Conservation (phyloP, 2,113 vertebrate genomes). For the Brachypodius melanocephalos region DNA sequence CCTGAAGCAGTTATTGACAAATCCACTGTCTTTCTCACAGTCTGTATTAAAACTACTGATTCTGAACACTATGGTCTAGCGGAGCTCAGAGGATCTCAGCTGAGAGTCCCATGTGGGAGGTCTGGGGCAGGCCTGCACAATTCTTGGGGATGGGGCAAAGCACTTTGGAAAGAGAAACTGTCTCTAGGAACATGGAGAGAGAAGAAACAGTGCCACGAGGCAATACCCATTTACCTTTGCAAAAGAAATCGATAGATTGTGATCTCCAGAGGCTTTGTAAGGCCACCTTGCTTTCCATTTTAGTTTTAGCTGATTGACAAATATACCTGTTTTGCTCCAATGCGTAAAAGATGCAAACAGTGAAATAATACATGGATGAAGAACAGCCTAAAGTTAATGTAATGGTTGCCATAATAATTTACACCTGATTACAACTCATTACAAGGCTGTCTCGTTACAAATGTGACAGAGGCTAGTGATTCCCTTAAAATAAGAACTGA, state of each 20-base stretch:
- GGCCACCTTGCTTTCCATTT: background rate
- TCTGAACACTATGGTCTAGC: background rate
- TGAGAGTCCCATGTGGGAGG: fast-evolving
- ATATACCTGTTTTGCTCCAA: background rate
- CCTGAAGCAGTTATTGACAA: background rate
- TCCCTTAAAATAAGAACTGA: background rate
- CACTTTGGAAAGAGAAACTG: background rate
- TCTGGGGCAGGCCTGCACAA: background rate
- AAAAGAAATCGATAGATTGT: background rate
- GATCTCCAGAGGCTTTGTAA: background rate
- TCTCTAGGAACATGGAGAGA: background rate
- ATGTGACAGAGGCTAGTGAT: background rate
- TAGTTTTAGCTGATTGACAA: background rate
- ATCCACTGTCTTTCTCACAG: background rate
- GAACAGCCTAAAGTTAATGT: background rate
- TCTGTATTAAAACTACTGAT: background rate
- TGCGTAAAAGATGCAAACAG: background rate
- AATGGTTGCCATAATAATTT: background rate
- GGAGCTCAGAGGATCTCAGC: background rate
- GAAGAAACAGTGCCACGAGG: background rate
- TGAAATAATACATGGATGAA: background rate
- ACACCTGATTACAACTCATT: background rate
- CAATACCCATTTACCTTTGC: background rate
- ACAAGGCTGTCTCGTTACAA: background rate
- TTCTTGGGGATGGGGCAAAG: background rate